Percentiles rank a stretch among this genome's conserved stretches.
These are phyloP conservation scores for Caenorhabditis sp. DNA, from an alignment of 2,888 invertebrate species.

Conservation along the genomic window DNA sequence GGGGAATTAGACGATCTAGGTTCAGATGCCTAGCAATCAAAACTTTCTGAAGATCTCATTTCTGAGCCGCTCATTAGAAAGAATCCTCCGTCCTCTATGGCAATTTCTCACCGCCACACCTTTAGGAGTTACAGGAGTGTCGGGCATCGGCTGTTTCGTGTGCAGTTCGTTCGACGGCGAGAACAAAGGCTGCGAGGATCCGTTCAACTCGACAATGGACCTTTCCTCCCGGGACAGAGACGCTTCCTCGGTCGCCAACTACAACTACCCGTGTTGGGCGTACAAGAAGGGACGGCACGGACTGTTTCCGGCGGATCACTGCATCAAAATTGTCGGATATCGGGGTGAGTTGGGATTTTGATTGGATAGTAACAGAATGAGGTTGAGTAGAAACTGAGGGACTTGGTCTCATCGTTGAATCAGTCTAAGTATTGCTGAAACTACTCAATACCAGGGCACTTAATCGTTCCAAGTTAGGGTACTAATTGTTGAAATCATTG, in stretches of 20 bases:
- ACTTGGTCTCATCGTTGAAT: too few relatives aligned
- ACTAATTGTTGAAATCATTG: background rate
- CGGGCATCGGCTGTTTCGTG: constrained; percentile 92
- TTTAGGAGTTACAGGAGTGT: constrained; percentile 42
- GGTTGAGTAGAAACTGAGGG: too few relatives aligned
- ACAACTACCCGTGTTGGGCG: constrained; percentile 93
- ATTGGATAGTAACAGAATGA: too few relatives aligned
- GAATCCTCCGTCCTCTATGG: too few relatives aligned
- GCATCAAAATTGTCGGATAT: constrained; percentile 93
- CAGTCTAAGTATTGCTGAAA: too few relatives aligned
- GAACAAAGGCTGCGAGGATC: constrained; percentile 91
- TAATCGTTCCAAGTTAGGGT: too few relatives aligned
- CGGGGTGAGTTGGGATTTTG: constrained; percentile 84
- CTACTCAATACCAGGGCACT: too few relatives aligned
- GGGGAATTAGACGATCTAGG: too few relatives aligned
- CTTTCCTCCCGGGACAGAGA: constrained; percentile 58
- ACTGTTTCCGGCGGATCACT: constrained; percentile 94
- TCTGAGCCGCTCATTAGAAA: too few relatives aligned
- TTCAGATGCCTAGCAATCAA: too few relatives aligned
- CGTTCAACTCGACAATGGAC: constrained; percentile 81
- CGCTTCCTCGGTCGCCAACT: constrained; percentile 75
- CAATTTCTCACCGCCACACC: background rate
- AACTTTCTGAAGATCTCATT: too few relatives aligned
- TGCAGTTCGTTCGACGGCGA: constrained; percentile 92
- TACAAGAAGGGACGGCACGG: constrained; percentile 93